These are phyloP conservation scores for Brienomyrus brachyistius DNA, from an alignment of 2,113 vertebrate species.

Conservation along the genomic window DNA sequence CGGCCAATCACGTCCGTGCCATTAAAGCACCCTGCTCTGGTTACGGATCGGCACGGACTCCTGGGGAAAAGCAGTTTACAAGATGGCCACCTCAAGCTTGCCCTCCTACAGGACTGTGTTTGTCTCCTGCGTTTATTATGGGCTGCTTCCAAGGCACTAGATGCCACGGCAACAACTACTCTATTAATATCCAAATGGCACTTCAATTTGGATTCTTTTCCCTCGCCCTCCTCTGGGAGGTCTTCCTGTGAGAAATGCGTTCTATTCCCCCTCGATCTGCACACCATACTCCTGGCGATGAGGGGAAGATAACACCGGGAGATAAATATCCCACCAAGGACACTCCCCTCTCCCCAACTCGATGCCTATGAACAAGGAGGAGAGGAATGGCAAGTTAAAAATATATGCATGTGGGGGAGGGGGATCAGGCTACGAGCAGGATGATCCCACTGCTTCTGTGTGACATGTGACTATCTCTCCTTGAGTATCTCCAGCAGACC, in stretches of 20 bases:
- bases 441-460: background rate
- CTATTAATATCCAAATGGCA: constrained; percentile 19
- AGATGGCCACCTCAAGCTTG: background rate
- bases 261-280: background rate
- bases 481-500: background rate
- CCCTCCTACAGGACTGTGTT: background rate
- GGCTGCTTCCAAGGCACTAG: background rate
- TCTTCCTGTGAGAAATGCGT: background rate
- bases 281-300: background rate
- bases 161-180: background rate
- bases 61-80: background rate
- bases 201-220: background rate
- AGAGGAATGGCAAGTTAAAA: background rate
- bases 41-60: background rate
- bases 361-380: background rate
- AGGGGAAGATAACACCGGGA: background rate
- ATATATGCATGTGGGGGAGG: background rate
- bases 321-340: background rate
- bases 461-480: background rate
- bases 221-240: background rate
- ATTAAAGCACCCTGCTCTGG: background rate
- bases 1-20: background rate
- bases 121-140: background rate
- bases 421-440: background rate
- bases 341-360: background rate